Conservation (phyloP, 2,888 invertebrate genomes). For the Omphaloscelis lunosa region DNA sequence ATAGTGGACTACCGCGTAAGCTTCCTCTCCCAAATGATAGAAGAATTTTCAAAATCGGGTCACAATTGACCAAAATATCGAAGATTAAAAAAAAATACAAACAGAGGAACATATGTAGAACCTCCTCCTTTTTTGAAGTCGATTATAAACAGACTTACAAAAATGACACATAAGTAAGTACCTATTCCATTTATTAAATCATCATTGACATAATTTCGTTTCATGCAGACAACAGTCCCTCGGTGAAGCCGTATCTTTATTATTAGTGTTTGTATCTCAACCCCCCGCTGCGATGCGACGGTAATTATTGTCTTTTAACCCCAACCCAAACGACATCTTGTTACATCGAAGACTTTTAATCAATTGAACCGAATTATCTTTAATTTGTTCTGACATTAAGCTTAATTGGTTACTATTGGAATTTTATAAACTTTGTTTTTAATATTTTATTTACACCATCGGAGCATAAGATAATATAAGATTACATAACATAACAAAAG, state of each 20-base stretch:
- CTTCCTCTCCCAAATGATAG: too few species aligned
- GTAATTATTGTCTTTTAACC: conserved; percentile 48
- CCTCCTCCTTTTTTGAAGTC: too few species aligned
- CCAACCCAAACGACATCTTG: conserved; percentile 39
- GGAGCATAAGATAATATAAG: too few species aligned
- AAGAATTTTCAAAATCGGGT: too few species aligned
- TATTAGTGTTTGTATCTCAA: conserved; percentile 21
- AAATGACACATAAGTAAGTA: background rate
- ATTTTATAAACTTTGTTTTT: too few species aligned
- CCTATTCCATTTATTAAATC: conserved; percentile 6
- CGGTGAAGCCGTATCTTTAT: conserved; percentile 45
- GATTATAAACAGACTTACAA: background rate
- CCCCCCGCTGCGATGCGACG: conserved; percentile 22
- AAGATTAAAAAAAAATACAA: too few species aligned
- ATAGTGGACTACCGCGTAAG: too few species aligned
- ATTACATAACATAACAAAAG: too few species aligned
- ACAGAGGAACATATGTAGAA: too few species aligned
- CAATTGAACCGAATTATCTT: conserved; percentile 31
- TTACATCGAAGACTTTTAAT: conserved; percentile 22
- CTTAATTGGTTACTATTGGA: background rate
- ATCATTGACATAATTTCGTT: conserved; percentile 9
- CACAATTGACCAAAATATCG: too few species aligned
- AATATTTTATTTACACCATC: too few species aligned
- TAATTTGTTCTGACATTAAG: conserved; percentile 9
- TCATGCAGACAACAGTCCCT: conserved; percentile 24